Base-by-base conservation (phyloP, 2,797 vertebrate species). In the Eupleurogrammus muticus region DNA sequence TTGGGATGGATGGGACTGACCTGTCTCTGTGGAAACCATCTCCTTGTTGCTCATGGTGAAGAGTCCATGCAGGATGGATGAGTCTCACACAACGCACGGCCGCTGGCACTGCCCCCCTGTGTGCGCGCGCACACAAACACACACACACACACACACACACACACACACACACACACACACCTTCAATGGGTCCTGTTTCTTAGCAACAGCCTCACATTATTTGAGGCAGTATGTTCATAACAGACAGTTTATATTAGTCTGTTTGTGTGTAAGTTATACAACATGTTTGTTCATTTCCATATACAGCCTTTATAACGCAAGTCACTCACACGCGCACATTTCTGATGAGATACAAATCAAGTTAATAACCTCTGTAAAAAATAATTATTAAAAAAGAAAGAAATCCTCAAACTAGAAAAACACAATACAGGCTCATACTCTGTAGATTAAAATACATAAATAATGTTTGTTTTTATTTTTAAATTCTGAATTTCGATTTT, bases 1-100 rank as follows among this genome's bases (percentile, higher is more conserved):
- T 3, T 28, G 28, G 40, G 19, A 11, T 7, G 35, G 48, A 20
- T 20, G 52, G 19, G 12, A 79, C 88, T 81, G 52, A 92, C 90
- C 91, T 87, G 86, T 90, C 82, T 90, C 90, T 34, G 66, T 86
- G 84, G 89, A 91, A 87, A 91, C 90, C 90, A 90, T 90, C 65
- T 90, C 87, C 86, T 89, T 87, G 83, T 83, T 90, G 87, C 87
- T 91, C 91, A 92, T 91, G 87, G 78, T 17, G 87, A 84, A 56
- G 35, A 49, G 65, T 86, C 84, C 80, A 85, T 77, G 67, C 61
- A 82, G 75, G 83, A 81, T 56, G 78, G 83, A 80, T 56, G 79
- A 76, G 34, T 47, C 70, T 90, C 83, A 91, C 58, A 76, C 38
- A 49, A 70, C 7, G 0, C 58, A 75, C 56, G 24, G 70, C 66